Percentiles rank a stretch among this genome's conserved stretches.
These are phyloP conservation scores for Gryon sp. DNA, from an alignment of 1,140 invertebrate species.

Conservation along the genomic window DNA sequence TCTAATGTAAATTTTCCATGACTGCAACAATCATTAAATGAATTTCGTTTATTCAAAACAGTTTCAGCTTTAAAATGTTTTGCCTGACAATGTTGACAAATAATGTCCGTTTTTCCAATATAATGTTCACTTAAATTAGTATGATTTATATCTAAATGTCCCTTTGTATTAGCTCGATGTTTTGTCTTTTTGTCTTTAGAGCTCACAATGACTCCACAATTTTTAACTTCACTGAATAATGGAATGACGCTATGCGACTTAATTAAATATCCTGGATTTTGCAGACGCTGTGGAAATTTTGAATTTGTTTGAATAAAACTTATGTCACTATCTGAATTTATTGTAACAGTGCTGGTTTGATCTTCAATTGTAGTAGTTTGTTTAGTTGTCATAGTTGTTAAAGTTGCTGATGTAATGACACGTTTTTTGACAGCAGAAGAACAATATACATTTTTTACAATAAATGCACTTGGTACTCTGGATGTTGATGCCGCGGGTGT, in stretches of 20 bases:
- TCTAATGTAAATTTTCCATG: slow-evolving; percentile 6
- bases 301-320: too few relatives aligned
- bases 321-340: not conserved
- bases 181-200: not conserved
- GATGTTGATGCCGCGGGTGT: not conserved
- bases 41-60: slow-evolving; percentile 11
- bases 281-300: too few relatives aligned
- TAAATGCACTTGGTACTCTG: not conserved
- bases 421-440: not conserved
- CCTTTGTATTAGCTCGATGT: slow-evolving; percentile 2
- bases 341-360: too few relatives aligned
- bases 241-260: too few relatives aligned
- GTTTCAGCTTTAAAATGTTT: slow-evolving; percentile 23
- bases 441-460: not conserved
- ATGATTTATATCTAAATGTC: too few relatives aligned
- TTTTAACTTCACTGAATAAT: too few relatives aligned
- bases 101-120: not conserved
- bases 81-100: not conserved
- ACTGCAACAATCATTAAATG: slow-evolving; percentile 24
- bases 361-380: too few relatives aligned
- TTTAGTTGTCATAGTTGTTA: not conserved
- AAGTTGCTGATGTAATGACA: not conserved
- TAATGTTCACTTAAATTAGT: too few relatives aligned
- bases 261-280: too few relatives aligned
- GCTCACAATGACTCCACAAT: too few relatives aligned